Evolutionary conservation across 1,140 invertebrate genomes (phyloP).

Genomic region (Laodelphax striatellus): DNA sequence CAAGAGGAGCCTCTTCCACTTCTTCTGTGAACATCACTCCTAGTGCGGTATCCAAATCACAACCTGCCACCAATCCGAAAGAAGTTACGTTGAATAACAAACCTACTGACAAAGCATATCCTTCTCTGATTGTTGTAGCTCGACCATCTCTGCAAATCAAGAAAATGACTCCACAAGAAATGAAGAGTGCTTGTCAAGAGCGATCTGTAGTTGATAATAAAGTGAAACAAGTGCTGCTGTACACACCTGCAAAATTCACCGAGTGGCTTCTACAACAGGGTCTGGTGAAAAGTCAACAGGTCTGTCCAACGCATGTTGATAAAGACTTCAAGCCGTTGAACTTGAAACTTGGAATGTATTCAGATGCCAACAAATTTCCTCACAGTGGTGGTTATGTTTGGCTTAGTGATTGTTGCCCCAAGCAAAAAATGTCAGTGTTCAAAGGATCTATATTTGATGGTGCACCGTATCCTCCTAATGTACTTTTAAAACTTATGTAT

Average conservation of each 20-base stretch:
- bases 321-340: conserved; percentile 36
- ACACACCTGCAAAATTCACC: conserved; percentile 64
- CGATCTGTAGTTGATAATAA: conserved; percentile 43
- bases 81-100: conserved; percentile 64
- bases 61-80: too few relatives aligned
- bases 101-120: conserved; percentile 55
- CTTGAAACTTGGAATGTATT: conserved; percentile 71
- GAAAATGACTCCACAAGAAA: conserved; percentile 33
- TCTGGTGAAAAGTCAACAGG: conserved; percentile 62
- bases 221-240: conserved; percentile 67
- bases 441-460: conserved; percentile 75
- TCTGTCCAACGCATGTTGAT: conserved; percentile 46
- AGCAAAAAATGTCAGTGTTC: conserved; percentile 72
- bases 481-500: conserved; percentile 71
- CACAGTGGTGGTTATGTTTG: conserved; percentile 83
- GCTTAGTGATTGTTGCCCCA: conserved; percentile 73
- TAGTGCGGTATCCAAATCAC: too few relatives aligned
- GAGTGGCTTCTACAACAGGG: conserved; percentile 82
- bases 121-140: conserved; percentile 67
- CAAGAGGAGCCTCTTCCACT: too few relatives aligned
- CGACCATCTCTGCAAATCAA: conserved; percentile 58
- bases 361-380: conserved; percentile 67
- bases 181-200: conserved; percentile 22
- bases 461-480: conserved; percentile 63
- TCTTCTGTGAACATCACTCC: too few relatives aligned